phyloP scores from a whole-genome alignment of 2,113 vertebrate species.

The Marcusenius ussheri region DNA sequence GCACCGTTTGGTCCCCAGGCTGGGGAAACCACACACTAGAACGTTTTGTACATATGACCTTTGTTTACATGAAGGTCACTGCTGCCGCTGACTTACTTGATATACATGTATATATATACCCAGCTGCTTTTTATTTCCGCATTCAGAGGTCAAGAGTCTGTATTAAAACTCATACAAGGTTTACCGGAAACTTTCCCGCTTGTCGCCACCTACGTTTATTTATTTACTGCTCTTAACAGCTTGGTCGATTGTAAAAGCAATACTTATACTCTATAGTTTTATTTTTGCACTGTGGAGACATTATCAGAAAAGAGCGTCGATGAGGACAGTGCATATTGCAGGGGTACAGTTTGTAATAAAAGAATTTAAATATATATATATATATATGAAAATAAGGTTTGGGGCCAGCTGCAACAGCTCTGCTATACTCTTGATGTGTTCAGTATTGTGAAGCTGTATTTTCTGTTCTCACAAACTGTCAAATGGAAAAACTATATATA shows the following conservation, averaged over 20 bases:
- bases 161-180: constrained; percentile 45
- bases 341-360: constrained; percentile 33
- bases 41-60: constrained; percentile 20
- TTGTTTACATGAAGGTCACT: constrained; percentile 16
- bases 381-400: constrained; percentile 24
- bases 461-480: constrained; percentile 12
- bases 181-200: constrained; percentile 38
- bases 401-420: not conserved
- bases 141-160: constrained; percentile 24
- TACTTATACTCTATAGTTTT: constrained; percentile 65
- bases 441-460: constrained; percentile 28
- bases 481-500: constrained; percentile 34
- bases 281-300: constrained; percentile 80
- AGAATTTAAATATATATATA: constrained; percentile 4
- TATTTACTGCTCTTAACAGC: constrained; percentile 63
- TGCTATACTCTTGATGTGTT: constrained; percentile 8
- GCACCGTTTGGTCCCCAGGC: not conserved
- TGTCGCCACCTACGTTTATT: constrained; percentile 57
- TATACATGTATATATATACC: constrained; percentile 10
- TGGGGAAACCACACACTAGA: not conserved
- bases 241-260: constrained; percentile 64
- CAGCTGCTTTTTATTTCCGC: constrained; percentile 9
- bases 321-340: constrained; percentile 33
- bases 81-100: not conserved
- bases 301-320: constrained; percentile 43